phyloP scores from a whole-genome alignment of 2,113 vertebrate species.

The Anguilla rostrata region DNA sequence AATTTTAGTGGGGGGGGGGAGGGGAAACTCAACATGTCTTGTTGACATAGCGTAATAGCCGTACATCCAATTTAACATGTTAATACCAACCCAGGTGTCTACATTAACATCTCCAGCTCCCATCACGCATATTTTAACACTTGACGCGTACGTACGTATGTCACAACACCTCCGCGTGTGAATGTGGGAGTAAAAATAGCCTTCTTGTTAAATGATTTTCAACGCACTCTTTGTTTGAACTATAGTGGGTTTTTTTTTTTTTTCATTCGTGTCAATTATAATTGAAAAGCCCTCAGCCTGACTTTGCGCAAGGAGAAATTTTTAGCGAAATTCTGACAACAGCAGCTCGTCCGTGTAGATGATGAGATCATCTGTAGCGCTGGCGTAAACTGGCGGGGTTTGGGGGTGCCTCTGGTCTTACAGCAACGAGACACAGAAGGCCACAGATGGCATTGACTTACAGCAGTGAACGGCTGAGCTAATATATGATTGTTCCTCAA shows the following conservation, averaged over 20 bases:
- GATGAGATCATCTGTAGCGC: background rate
- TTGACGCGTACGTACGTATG: background rate
- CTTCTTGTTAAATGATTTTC: background rate
- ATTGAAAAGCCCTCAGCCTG: background rate
- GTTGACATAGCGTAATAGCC: background rate
- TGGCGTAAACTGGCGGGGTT: background rate
- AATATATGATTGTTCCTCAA: too few relatives aligned
- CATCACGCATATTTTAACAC: background rate
- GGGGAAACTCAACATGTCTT: too few relatives aligned
- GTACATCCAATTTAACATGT: background rate
- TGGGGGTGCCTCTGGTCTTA: too few relatives aligned
- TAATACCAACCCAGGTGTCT: background rate
- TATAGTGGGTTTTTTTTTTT: background rate
- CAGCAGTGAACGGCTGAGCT: background rate
- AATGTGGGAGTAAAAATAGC: background rate
- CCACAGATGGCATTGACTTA: background rate
- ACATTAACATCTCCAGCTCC: background rate
- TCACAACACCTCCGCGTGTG: background rate
- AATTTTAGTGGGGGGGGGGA: too few relatives aligned
- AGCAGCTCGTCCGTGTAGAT: background rate
- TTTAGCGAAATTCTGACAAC: background rate
- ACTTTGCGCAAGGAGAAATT: background rate
- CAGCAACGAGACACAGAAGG: background rate
- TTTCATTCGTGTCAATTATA: background rate
- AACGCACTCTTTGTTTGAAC: background rate